A percentile compares a stretch with the other conserved stretches of the same genome.
Evolutionary conservation across 2,888 invertebrate species (phyloP).

Genomic region (Seira sanloemensis): DNA sequence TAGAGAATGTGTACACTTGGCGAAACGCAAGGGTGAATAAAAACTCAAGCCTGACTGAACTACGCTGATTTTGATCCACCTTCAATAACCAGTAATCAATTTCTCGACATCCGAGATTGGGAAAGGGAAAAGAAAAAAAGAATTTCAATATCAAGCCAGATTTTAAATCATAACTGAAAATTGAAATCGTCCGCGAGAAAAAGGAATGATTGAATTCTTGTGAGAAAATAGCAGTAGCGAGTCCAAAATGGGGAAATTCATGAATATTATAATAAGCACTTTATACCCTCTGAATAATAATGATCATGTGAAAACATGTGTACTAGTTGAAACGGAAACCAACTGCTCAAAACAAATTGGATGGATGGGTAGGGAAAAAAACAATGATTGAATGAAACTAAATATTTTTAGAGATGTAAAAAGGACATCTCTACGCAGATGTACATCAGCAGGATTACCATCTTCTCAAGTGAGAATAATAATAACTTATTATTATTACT

Average conservation of each 20-base stretch:
- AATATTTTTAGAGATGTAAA: too few relatives aligned
- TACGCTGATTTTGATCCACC: conserved; percentile 17
- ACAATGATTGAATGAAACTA: too few relatives aligned
- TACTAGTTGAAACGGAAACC: too few relatives aligned
- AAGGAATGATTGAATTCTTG: background rate
- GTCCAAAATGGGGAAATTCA: too few relatives aligned
- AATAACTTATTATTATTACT: too few relatives aligned
- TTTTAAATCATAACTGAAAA: background rate
- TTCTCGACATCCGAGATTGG: conserved; percentile 22
- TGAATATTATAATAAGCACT: background rate
- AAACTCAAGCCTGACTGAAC: background rate
- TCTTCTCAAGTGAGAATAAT: too few relatives aligned
- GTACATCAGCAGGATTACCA: too few relatives aligned
- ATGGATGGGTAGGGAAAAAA: too few relatives aligned
- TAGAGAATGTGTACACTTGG: background rate
- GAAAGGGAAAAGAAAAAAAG: background rate
- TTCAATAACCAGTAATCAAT: conserved; percentile 49
- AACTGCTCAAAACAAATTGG: too few relatives aligned
- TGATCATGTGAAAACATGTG: too few relatives aligned
- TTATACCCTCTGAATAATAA: background rate
- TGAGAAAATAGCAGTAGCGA: too few relatives aligned
- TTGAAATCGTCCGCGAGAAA: background rate
- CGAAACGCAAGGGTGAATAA: background rate
- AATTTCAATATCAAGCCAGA: background rate
- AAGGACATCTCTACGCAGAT: too few relatives aligned